Percentiles rank a stretch among this genome's conserved stretches.
Conservation (phyloP, 2,113 vertebrate genomes). For the Ancistrus triradiatus region DNA sequence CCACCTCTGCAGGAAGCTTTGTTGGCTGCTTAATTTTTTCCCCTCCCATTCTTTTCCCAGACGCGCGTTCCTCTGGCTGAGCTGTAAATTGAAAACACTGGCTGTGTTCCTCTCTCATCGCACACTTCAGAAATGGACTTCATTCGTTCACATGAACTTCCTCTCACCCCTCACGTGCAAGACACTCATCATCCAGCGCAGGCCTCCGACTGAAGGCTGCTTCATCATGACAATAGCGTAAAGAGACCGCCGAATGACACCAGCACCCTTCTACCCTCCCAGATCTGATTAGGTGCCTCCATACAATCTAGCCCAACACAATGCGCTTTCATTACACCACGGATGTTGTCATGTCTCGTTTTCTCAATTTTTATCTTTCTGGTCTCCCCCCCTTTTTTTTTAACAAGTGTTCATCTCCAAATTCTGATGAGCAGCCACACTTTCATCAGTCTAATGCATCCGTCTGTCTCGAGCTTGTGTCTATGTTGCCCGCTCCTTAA, state of each 20-base stretch:
- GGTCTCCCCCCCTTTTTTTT: slow-evolving; percentile 25
- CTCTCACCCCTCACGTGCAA: slow-evolving; percentile 48
- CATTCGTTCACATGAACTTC: slow-evolving; percentile 53
- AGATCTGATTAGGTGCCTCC: slow-evolving; percentile 49
- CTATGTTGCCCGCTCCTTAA: slow-evolving; percentile 41
- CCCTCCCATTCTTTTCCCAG: slow-evolving; percentile 22
- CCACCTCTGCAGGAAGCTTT: slow-evolving; percentile 40
- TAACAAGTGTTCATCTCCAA: slow-evolving; percentile 53
- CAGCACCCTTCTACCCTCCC: slow-evolving; percentile 36
- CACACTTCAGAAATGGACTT: slow-evolving; percentile 51
- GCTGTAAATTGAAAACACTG: slow-evolving; percentile 52
- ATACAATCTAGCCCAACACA: slow-evolving; percentile 47
- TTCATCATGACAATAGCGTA: slow-evolving; percentile 48
- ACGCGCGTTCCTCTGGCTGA: slow-evolving; percentile 37
- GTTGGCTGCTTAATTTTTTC: slow-evolving; percentile 17
- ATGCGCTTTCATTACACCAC: slow-evolving; percentile 47
- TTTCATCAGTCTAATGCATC: slow-evolving; percentile 59
- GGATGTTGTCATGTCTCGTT: slow-evolving; percentile 43
- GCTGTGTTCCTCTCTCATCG: slow-evolving; percentile 45
- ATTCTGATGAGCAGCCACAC: slow-evolving; percentile 48
- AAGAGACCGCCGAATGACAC: slow-evolving; percentile 41
- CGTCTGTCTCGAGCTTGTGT: slow-evolving; percentile 28
- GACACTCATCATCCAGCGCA: slow-evolving; percentile 47
- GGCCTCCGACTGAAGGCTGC: slow-evolving; percentile 47
- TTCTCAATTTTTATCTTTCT: slow-evolving; percentile 29